Evolutionary conservation across 2,888 invertebrate species (phyloP).

Genomic region (Arctia plantaginis): DNA sequence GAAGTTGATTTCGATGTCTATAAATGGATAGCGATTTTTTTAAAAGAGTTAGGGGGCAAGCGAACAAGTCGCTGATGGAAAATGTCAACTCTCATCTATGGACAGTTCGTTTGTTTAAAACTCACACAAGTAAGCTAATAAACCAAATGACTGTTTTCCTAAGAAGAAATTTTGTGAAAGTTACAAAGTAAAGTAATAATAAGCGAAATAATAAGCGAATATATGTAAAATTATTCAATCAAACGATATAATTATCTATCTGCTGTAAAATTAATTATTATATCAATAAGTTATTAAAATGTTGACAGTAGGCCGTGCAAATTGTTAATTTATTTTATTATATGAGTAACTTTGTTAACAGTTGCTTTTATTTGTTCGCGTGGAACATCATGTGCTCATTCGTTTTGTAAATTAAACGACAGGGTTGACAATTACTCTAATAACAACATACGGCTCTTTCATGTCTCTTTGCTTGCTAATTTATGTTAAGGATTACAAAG

Average conservation of each 20-base stretch:
- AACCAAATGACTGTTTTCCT: neutral
- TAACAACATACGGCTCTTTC: conserved; percentile 9
- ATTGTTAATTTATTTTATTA: conserved; percentile 48
- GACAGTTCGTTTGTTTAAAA: neutral
- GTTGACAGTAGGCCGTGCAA: conserved; percentile 38
- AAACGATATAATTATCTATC: conserved; percentile 64
- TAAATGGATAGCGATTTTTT: neutral
- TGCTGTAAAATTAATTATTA: conserved; percentile 63
- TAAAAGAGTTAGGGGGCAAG: neutral
- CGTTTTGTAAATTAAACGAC: conserved; percentile 18
- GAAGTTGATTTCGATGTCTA: neutral
- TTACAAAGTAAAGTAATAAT: too few species aligned
- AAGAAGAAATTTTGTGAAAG: conserved; percentile 5
- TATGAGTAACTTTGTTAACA: conserved; percentile 29
- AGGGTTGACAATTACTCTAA: conserved; percentile 2
- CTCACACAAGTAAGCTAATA: neutral
- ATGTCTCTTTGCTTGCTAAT: neutral
- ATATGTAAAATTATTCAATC: conserved; percentile 55
- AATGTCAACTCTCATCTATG: neutral
- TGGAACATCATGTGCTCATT: conserved; percentile 21
- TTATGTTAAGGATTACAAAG: conserved; percentile 1
- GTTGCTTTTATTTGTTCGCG: conserved; percentile 32
- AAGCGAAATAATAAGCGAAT: conserved; percentile 30
- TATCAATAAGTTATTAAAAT: conserved; percentile 57
- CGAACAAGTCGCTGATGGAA: neutral